These are phyloP conservation scores for Pterophyllum scalare DNA, from an alignment of 2,113 vertebrate genomes.

Conservation along the genomic window DNA sequence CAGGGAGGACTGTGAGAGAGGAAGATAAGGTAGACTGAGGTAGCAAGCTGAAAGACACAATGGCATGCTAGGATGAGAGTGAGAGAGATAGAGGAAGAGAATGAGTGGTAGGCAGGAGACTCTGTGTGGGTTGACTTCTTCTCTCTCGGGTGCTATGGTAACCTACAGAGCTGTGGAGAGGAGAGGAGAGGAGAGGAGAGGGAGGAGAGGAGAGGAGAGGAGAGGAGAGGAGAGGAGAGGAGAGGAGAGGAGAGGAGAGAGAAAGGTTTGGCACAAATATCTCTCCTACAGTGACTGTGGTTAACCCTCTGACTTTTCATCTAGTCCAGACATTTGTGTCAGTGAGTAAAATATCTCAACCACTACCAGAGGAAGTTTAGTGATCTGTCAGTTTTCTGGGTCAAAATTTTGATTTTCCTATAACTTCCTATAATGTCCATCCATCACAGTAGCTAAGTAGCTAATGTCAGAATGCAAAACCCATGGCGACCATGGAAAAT, in stretches of 20 bases:
- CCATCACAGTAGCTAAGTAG: not conserved
- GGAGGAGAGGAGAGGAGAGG: not conserved
- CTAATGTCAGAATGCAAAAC: not conserved
- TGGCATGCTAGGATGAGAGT: not conserved
- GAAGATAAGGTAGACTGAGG: constrained; percentile 23
- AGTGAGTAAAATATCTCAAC: not conserved
- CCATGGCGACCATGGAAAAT: not conserved
- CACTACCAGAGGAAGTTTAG: not conserved
- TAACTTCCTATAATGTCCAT: not conserved
- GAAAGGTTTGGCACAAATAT: not conserved
- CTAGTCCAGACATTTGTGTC: not conserved
- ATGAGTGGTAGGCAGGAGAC: constrained; percentile 58
- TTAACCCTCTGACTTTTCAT: not conserved
- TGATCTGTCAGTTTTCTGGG: not conserved
- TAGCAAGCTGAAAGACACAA: constrained; percentile 42
- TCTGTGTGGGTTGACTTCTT: constrained; percentile 73
- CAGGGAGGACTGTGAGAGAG: not conserved
- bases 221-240: too few species aligned
- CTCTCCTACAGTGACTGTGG: not conserved
- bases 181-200: constrained; percentile 5
- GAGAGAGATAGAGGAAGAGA: constrained; percentile 40
- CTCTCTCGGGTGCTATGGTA: constrained; percentile 72
- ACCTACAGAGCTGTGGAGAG: constrained; percentile 53
- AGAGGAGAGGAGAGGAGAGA: too few species aligned
- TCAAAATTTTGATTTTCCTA: not conserved